These are phyloP conservation scores for Thamnophis sirtalis DNA, from an alignment of 2,113 vertebrate species.

Conservation along the genomic window DNA sequence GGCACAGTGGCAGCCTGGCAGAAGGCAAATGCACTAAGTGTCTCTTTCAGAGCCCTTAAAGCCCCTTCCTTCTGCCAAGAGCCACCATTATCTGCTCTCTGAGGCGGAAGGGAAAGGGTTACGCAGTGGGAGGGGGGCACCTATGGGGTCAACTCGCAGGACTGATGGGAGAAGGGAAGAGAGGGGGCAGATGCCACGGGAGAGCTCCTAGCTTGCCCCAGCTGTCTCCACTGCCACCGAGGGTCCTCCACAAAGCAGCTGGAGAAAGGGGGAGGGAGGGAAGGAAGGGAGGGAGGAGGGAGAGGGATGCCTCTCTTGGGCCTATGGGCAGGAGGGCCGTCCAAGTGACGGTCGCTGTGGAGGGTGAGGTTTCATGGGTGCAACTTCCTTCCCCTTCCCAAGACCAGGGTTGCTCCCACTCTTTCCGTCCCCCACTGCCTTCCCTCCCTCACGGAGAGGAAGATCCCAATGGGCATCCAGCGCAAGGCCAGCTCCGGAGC, in stretches of 20 bases:
- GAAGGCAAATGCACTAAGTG: conserved; percentile 74
- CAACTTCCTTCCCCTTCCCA: not conserved
- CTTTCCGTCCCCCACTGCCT: not conserved
- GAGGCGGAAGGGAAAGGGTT: conserved; percentile 55
- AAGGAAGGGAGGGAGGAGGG: too few relatives aligned
- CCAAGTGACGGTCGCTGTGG: too few relatives aligned
- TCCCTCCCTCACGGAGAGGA: not conserved
- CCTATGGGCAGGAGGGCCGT: not conserved
- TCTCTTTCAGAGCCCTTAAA: conserved; percentile 62
- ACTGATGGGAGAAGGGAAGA: not conserved
- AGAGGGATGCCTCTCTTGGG: not conserved
- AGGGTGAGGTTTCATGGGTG: not conserved
- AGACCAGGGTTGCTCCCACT: too few relatives aligned
- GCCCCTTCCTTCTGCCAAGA: conserved; percentile 88
- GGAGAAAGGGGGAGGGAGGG: not conserved
- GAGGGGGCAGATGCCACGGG: not conserved
- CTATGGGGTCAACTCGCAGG: not conserved
- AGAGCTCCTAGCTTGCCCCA: not conserved
- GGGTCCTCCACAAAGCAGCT: too few relatives aligned
- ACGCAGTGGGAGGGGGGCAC: not conserved
- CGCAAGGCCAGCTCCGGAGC: not conserved
- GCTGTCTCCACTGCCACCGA: too few relatives aligned
- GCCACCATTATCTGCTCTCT: conserved; percentile 75
- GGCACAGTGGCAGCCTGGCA: conserved; percentile 88
- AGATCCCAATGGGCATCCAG: not conserved